These are phyloP conservation scores for Plagodis pulveraria DNA, from an alignment of 2,888 invertebrate species.

Conservation along the genomic window DNA sequence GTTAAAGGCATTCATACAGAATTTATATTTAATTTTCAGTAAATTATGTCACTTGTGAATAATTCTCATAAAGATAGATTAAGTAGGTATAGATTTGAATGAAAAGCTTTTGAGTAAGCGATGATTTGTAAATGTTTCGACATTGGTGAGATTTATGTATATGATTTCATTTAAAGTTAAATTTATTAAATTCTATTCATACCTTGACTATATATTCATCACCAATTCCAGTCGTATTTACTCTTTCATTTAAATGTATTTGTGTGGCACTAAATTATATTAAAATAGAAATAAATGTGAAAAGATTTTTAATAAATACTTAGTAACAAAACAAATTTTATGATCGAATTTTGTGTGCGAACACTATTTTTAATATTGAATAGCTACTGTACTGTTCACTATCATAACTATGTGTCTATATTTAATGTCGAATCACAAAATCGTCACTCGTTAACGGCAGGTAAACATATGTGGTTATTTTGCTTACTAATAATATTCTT, in stretches of 20 bases:
- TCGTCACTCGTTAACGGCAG: too few species aligned
- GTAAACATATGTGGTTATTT: neutral
- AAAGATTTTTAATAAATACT: too few species aligned
- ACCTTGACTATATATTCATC: neutral
- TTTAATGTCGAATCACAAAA: too few species aligned
- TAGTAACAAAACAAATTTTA: too few species aligned
- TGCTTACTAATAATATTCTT: slow-evolving; percentile 3
- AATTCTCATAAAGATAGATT: slow-evolving; percentile 57
- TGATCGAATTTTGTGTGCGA: too few species aligned
- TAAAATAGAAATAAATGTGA: too few species aligned
- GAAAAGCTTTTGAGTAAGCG: slow-evolving; percentile 44
- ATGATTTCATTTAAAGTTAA: slow-evolving; percentile 9
- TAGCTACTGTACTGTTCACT: too few species aligned
- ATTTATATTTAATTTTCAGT: slow-evolving; percentile 67
- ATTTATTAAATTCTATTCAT: neutral
- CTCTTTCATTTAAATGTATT: too few species aligned
- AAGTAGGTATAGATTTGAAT: slow-evolving; percentile 36
- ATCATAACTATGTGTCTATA: too few species aligned
- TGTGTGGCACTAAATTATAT: too few species aligned
- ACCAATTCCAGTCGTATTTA: too few species aligned
- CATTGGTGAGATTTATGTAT: slow-evolving; percentile 22
- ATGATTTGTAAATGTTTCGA: slow-evolving; percentile 62
- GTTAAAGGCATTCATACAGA: slow-evolving; percentile 46
- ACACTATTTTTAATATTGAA: too few species aligned
- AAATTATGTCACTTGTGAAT: slow-evolving; percentile 58